These are phyloP conservation scores for Aurelia aurita complex sp. Pacific DNA, from an alignment of 30 jellyfish, hydroid and myxozoan genomes.

Conservation along the genomic window DNA sequence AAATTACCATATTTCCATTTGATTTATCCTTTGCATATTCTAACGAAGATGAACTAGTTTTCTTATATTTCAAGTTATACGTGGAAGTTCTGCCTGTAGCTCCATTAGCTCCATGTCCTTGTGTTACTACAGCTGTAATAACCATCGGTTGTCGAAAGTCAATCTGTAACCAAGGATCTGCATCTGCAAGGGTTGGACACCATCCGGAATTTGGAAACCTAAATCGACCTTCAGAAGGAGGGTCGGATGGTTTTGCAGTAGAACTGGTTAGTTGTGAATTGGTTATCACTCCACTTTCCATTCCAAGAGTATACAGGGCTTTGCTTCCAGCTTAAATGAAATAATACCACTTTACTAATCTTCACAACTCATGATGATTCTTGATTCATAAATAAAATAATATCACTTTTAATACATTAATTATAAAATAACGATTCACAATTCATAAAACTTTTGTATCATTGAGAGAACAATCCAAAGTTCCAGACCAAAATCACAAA, in stretches of 20 bases:
- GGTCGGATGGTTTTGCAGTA: neutral
- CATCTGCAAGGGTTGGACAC: slow-evolving; percentile 32
- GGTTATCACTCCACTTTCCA: slow-evolving; percentile 55
- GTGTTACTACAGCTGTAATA: slow-evolving; percentile 36
- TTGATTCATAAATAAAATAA: no score
- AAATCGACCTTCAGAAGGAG: slow-evolving; percentile 32
- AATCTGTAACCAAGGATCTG: no score
- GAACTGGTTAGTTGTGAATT: slow-evolving; percentile 47
- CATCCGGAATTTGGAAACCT: slow-evolving; percentile 19
- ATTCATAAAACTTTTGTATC: no score
- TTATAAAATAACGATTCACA: no score
- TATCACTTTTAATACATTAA: no score
- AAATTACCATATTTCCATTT: no score
- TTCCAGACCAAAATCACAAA: no score
- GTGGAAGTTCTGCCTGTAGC: slow-evolving; percentile 11
- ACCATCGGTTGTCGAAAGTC: slow-evolving; percentile 55
- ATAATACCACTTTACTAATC: no score
- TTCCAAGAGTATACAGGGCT: slow-evolving; percentile 35
- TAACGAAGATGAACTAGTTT: no score
- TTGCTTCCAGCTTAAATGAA: slow-evolving; percentile 42
- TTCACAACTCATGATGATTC: no score
- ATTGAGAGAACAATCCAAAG: no score
- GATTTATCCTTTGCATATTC: no score
- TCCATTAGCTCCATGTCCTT: slow-evolving; percentile 4
- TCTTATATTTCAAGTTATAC: slow-evolving; percentile 37